Conservation (phyloP, 2,797 vertebrate genomes). For the Lepilemur septentrionalis region DNA sequence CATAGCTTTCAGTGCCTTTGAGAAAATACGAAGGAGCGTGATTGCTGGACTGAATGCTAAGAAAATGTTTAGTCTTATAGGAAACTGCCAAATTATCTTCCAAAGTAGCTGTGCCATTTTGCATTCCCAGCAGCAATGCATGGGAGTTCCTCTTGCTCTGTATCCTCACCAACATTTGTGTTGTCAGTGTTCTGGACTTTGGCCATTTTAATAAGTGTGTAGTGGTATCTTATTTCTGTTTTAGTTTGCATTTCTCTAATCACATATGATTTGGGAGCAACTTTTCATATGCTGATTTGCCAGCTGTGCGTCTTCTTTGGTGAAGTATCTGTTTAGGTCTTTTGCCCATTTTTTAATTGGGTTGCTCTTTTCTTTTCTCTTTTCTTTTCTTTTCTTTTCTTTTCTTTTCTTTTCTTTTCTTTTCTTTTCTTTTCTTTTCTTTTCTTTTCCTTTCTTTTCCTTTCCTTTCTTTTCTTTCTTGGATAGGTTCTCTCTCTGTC, state of each 20-base stretch:
- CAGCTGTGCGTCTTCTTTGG: not conserved
- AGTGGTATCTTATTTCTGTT: not conserved
- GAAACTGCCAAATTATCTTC: not conserved
- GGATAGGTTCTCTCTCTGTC: no score
- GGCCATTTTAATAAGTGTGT: rapidly evolving
- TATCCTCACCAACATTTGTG: no score
- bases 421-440: no score
- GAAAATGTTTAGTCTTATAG: not conserved
- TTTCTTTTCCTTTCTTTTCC: no score
- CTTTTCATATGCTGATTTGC: not conserved
- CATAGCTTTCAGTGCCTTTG: not conserved
- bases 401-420: no score
- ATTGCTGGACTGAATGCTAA: not conserved
- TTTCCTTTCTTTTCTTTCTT: no score
- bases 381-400: no score
- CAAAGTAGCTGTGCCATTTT: not conserved
- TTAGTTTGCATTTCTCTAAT: not conserved
- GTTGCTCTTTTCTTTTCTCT: not conserved
- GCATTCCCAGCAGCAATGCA: not conserved
- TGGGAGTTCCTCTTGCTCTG: rapidly evolving
- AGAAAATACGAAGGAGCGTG: not conserved
- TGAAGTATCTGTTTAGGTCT: not conserved
- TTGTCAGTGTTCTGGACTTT: not conserved
- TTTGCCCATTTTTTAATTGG: not conserved
- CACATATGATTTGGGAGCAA: not conserved